Conservation (phyloP, 2,113 vertebrate genomes). For the Bufo bufo region DNA sequence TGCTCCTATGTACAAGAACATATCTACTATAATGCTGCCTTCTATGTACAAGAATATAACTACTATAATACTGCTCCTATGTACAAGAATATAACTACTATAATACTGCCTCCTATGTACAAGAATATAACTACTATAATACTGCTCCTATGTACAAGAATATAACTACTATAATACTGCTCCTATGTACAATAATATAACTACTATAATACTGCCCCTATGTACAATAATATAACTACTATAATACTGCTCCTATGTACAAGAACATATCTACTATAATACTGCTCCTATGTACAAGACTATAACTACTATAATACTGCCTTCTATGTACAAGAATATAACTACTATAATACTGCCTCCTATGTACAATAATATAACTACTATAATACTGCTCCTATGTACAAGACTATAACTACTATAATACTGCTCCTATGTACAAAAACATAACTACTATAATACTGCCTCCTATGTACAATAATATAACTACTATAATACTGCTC, state of each 20-base stretch:
- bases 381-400: not conserved
- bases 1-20: conserved; percentile 4
- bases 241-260: not conserved
- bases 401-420: conserved; percentile 3
- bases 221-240: not conserved
- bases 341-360: not conserved
- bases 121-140: conserved; percentile 17
- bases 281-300: not conserved
- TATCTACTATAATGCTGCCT: conserved; percentile 3
- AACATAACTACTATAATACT: conserved; percentile 7
- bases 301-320: conserved; percentile 3
- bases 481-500: not conserved
- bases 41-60: conserved; percentile 14
- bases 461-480: not conserved
- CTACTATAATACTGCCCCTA: not conserved
- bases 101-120: conserved; percentile 6
- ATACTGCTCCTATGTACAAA: not conserved
- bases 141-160: conserved; percentile 7
- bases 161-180: conserved; percentile 3
- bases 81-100: conserved; percentile 9
- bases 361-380: not conserved
- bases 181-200: not conserved
- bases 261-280: not conserved
- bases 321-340: not conserved
- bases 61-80: not conserved